Percentiles rank a stretch among this genome's conserved stretches.
Evolutionary conservation across 2,113 vertebrate species (phyloP).

Genomic region (Callocephalon fimbriatum): DNA sequence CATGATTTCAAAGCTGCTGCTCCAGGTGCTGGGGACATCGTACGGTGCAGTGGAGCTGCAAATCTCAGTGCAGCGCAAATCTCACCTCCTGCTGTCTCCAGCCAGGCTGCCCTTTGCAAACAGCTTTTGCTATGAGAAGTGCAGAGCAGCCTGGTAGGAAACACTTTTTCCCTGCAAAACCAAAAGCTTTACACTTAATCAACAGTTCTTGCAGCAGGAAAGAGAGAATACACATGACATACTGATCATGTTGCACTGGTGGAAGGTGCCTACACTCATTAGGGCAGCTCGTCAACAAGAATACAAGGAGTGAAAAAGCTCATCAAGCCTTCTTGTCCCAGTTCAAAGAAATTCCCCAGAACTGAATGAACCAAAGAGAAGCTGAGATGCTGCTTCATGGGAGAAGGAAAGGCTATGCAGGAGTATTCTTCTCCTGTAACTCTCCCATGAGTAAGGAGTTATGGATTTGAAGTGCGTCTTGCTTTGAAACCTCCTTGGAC

Average conservation of each 20-base stretch:
- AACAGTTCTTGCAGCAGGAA: background rate
- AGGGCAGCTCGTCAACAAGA: background rate
- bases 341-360: background rate
- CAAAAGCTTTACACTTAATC: background rate
- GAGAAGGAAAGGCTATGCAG: background rate
- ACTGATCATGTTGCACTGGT: background rate
- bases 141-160: background rate
- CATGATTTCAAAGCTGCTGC: background rate
- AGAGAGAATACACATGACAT: background rate
- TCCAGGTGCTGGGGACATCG: background rate
- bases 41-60: background rate
- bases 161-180: background rate
- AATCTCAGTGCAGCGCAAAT: background rate
- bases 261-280: background rate
- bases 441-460: background rate
- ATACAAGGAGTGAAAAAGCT: background rate
- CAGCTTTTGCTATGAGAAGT: background rate
- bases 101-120: background rate
- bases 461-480: background rate
- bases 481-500: background rate
- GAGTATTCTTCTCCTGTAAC: background rate
- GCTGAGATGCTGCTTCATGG: background rate
- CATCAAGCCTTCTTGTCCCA: background rate
- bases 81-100: background rate
- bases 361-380: background rate